Percentiles rank a stretch among this genome's conserved stretches.
Conservation (phyloP, 2,797 vertebrate genomes). For the Artibeus lituratus region DNA sequence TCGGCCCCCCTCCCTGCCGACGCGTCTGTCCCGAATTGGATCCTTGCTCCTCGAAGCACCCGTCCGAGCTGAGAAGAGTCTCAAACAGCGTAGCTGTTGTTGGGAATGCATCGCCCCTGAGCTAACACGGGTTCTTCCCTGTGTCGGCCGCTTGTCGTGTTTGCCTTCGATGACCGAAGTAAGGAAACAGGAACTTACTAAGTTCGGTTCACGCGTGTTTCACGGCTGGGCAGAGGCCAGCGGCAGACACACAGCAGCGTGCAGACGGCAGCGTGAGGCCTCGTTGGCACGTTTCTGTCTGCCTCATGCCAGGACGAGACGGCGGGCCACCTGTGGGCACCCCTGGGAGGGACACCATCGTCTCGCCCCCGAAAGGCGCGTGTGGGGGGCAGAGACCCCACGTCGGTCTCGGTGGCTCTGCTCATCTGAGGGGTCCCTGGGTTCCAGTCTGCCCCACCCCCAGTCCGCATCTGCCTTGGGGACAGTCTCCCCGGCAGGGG, state of each 20-base stretch:
- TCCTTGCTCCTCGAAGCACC: no score
- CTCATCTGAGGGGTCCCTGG: not conserved
- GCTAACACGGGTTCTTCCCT: not conserved
- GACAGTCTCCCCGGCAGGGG: no score
- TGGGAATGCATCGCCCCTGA: not conserved
- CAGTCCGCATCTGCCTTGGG: no score
- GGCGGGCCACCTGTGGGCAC: not conserved
- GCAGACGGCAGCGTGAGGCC: no score
- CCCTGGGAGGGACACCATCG: no score
- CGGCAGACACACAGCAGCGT: rapidly evolving
- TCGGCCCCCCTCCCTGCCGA: not conserved
- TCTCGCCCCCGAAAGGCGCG: not conserved
- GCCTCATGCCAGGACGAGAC: no score
- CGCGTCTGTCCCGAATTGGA: no score
- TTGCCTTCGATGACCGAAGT: not conserved
- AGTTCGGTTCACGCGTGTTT: not conserved
- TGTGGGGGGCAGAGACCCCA: not conserved
- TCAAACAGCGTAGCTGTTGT: not conserved
- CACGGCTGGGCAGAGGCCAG: not conserved
- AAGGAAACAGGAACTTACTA: not conserved
- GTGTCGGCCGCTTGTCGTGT: not conserved
- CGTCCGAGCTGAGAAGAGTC: not conserved
- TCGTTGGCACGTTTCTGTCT: not conserved
- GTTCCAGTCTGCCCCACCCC: no score
- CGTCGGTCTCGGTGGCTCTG: not conserved